These are phyloP conservation scores for Campylomormyrus tamandua DNA, from an alignment of 2,113 vertebrate species.

Conservation along the genomic window DNA sequence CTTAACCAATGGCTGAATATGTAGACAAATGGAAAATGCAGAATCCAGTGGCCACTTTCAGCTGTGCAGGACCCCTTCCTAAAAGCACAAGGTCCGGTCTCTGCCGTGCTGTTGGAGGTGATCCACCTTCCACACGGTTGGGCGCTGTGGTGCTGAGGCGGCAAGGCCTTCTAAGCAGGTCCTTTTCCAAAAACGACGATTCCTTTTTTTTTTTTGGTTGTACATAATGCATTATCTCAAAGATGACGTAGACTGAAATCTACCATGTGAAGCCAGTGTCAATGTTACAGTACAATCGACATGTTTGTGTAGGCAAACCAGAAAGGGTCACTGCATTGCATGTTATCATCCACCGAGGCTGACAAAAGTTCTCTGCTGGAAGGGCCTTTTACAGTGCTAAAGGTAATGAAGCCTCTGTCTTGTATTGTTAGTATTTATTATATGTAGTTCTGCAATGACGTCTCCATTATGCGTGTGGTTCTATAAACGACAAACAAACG, in stretches of 20 bases:
- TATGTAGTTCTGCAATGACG: constrained; percentile 17
- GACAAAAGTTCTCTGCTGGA: not conserved
- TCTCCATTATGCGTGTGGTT: not conserved
- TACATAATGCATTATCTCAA: not conserved
- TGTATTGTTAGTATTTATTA: not conserved
- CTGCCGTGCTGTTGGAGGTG: not conserved
- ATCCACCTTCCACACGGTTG: too few relatives aligned
- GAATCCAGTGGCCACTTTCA: not conserved
- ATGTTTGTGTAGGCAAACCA: not conserved
- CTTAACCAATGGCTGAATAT: not conserved
- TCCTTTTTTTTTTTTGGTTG: not conserved
- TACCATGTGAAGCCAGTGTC: not conserved
- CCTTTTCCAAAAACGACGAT: not conserved
- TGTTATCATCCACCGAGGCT: not conserved
- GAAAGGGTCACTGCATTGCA: not conserved
- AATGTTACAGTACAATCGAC: not conserved
- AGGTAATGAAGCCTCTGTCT: not conserved
- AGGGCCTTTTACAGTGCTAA: not conserved
- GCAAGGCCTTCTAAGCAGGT: not conserved
- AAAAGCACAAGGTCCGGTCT: not conserved
- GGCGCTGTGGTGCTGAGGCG: not conserved
- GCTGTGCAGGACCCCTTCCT: not conserved
- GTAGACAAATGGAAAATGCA: not conserved
- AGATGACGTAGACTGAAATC: not conserved
- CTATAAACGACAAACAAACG: not conserved